These are phyloP conservation scores for Spilogale gracilis DNA, from an alignment of 2,113 vertebrate genomes.

Conservation along the genomic window DNA sequence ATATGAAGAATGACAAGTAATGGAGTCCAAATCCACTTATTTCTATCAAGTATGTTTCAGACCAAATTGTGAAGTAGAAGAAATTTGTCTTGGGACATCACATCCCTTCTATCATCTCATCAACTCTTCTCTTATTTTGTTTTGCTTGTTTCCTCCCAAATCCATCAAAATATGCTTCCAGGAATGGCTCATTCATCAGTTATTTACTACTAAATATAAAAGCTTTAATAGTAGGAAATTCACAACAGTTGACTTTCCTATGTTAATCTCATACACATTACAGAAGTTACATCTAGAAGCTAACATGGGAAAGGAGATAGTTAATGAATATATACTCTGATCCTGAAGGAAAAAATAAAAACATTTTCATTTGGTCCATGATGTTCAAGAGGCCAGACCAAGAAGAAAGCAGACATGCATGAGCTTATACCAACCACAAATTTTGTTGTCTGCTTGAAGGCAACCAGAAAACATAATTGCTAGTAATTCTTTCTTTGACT, in stretches of 20 bases:
- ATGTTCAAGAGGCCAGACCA: neutral
- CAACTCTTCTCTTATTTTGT: neutral
- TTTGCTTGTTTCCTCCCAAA: neutral
- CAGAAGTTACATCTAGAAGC: neutral
- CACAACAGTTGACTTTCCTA: neutral
- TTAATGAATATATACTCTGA: neutral
- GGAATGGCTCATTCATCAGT: neutral
- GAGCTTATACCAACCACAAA: neutral
- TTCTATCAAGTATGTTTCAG: neutral
- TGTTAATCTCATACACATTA: neutral
- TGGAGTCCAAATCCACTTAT: neutral
- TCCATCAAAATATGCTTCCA: neutral
- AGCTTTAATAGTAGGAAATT: neutral
- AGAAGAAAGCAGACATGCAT: slow-evolving; percentile 43
- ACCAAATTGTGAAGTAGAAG: neutral
- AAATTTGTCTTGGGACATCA: neutral
- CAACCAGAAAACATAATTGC: slow-evolving; percentile 57
- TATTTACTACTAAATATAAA: neutral
- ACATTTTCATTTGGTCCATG: neutral
- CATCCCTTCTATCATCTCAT: neutral
- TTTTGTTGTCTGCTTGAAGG: slow-evolving; percentile 15
- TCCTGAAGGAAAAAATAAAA: neutral
- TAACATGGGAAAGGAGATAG: neutral
- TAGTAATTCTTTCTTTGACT: slow-evolving; percentile 53
- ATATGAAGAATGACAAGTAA: neutral